phyloP scores from a whole-genome alignment of 2,888 invertebrate species.

The Vesta saturnalis region DNA sequence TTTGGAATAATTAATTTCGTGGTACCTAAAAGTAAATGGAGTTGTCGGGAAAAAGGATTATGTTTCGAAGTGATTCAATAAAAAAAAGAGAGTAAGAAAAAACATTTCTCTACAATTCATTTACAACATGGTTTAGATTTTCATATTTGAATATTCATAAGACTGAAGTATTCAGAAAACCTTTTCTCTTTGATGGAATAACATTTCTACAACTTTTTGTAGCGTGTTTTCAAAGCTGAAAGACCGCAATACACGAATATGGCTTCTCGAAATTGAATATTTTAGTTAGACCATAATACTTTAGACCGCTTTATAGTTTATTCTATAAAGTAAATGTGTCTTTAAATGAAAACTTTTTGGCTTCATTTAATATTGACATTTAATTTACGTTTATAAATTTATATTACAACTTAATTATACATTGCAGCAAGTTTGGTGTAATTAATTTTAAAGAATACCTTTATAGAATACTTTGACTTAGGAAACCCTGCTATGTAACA shows the following conservation, averaged over 20 bases:
- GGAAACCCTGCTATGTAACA: too few relatives aligned
- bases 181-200: constrained; percentile 39
- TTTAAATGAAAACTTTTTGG: neutral
- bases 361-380: neutral
- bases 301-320: constrained; percentile 29
- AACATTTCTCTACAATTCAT: constrained; percentile 35
- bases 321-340: constrained; percentile 21
- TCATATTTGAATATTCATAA: constrained; percentile 43
- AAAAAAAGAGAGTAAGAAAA: constrained; percentile 17
- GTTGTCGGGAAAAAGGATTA: constrained; percentile 16
- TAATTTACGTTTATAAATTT: neutral
- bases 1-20: constrained; percentile 18
- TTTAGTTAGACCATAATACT: constrained; percentile 31
- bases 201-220: constrained; percentile 35
- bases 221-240: constrained; percentile 32
- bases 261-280: constrained; percentile 34
- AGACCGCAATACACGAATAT: constrained; percentile 32
- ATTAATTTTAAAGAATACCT: too few relatives aligned
- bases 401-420: too few relatives aligned
- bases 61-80: constrained; percentile 17
- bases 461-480: too few relatives aligned
- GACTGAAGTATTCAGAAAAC: constrained; percentile 31
- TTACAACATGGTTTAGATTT: constrained; percentile 39
- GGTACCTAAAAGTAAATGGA: constrained; percentile 11
- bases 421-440: too few relatives aligned